A percentile compares a stretch with the other conserved stretches of the same genome.
Evolutionary conservation across 2,888 invertebrate species (phyloP).

Genomic region (Clanis bilineata): DNA sequence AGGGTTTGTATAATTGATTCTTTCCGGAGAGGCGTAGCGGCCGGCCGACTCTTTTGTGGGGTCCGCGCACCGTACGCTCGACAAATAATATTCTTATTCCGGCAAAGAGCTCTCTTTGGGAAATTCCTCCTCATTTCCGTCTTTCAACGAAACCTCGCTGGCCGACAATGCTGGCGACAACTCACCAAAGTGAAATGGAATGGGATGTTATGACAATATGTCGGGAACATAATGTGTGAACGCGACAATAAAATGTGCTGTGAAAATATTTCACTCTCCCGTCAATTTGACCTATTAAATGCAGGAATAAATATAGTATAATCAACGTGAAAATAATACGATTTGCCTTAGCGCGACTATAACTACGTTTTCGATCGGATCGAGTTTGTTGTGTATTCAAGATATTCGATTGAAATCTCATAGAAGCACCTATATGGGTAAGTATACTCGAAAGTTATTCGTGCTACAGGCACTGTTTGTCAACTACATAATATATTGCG

Average conservation of each 20-base stretch:
- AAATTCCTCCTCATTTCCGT: slow-evolving; percentile 77
- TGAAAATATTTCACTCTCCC: slow-evolving; percentile 43
- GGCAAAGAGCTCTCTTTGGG: slow-evolving; percentile 60
- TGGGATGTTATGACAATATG: slow-evolving; percentile 76
- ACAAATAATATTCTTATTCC: slow-evolving; percentile 72
- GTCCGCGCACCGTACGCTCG: slow-evolving; percentile 42
- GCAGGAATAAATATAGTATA: slow-evolving; percentile 15
- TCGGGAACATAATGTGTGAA: slow-evolving; percentile 53
- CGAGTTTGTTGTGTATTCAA: too few relatives aligned
- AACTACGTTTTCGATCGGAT: too few relatives aligned
- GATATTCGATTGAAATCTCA: too few relatives aligned
- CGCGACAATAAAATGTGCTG: slow-evolving; percentile 48
- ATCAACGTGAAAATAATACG: too few relatives aligned
- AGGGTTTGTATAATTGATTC: slow-evolving; percentile 77
- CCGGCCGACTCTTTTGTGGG: slow-evolving; percentile 59
- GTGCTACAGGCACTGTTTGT: too few relatives aligned
- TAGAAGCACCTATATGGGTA: too few relatives aligned
- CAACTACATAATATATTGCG: too few relatives aligned
- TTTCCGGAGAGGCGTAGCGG: slow-evolving; percentile 74
- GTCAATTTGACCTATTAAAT: slow-evolving; percentile 43
- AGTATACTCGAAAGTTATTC: too few relatives aligned
- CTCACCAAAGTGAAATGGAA: slow-evolving; percentile 72
- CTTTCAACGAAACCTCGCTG: slow-evolving; percentile 67
- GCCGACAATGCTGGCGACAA: slow-evolving; percentile 63
- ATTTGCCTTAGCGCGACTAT: too few relatives aligned